Conservation (phyloP, 2,113 vertebrate species). For the Anhinga rufa region DNA sequence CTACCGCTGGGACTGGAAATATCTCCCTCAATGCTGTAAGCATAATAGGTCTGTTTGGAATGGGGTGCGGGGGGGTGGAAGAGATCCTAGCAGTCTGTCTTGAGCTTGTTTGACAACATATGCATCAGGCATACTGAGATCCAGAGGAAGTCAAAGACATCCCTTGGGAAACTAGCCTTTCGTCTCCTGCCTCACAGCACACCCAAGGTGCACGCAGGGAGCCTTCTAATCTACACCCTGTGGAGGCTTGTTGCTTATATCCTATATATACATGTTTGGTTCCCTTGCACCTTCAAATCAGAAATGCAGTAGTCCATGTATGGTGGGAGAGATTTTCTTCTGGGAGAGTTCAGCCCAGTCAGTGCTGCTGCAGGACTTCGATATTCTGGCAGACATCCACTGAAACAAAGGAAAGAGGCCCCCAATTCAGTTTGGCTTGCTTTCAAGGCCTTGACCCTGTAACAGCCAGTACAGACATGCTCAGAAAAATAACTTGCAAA, state of each 20-base stretch:
- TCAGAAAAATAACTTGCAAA: constrained; percentile 41
- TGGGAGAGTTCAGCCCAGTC: neutral
- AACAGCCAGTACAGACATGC: neutral
- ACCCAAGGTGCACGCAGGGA: neutral
- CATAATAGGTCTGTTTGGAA: neutral
- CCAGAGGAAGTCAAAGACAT: neutral
- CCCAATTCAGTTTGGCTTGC: neutral
- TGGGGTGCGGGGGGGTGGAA: too few relatives aligned
- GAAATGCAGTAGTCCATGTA: neutral
- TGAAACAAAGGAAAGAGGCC: constrained; percentile 22
- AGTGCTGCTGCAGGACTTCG: neutral
- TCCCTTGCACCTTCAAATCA: neutral
- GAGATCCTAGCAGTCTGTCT: neutral
- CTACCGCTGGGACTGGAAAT: neutral
- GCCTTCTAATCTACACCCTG: neutral
- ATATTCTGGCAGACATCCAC: neutral
- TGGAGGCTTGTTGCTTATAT: neutral
- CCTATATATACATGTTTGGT: neutral
- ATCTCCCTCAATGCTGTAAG: neutral
- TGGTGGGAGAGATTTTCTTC: neutral
- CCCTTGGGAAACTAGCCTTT: neutral
- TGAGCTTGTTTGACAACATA: neutral
- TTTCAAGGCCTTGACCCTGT: constrained; percentile 16
- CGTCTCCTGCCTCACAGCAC: neutral
- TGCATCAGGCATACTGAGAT: neutral